These are phyloP conservation scores for Cheilosia soror DNA, from an alignment of 2,888 invertebrate species.

Conservation along the genomic window DNA sequence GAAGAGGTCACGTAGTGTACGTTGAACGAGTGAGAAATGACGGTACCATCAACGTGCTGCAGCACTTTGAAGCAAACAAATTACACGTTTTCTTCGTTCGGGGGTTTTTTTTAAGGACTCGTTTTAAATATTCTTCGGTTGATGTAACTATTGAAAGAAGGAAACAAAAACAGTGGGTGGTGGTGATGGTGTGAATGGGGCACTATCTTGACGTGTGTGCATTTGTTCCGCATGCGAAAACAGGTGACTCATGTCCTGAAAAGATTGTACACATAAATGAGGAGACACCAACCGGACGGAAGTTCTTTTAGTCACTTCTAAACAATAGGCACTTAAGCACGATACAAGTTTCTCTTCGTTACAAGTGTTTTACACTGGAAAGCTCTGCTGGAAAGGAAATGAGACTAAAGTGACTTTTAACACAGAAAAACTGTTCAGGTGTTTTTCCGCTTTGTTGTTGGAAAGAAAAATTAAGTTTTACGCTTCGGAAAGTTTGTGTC, in stretches of 20 bases:
- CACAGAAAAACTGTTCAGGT: not conserved
- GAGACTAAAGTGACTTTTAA: constrained; percentile 1
- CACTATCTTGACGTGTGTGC: not conserved
- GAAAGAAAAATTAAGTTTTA: not conserved
- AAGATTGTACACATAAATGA: constrained; percentile 17
- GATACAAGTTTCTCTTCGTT: constrained; percentile 7
- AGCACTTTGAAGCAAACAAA: constrained; percentile 13
- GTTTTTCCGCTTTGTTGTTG: not conserved
- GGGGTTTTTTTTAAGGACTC: constrained; percentile 4
- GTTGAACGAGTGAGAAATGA: constrained; percentile 58
- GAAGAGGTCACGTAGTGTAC: constrained; percentile 68
- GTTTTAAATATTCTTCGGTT: constrained; percentile 13
- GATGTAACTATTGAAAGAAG: not conserved
- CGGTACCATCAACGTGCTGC: constrained; percentile 11
- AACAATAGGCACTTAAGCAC: constrained; percentile 57
- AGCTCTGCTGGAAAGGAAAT: not conserved
- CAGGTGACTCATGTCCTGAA: constrained; percentile 48
- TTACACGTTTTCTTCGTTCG: constrained; percentile 23
- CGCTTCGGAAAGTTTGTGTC: not conserved
- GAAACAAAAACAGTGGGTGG: not conserved
- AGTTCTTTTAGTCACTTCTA: constrained; percentile 41
- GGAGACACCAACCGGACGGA: constrained; percentile 48
- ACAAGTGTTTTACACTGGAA: constrained; percentile 15
- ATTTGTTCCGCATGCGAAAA: constrained; percentile 4
- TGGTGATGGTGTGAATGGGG: no score